Percentiles rank a stretch among this genome's conserved stretches.
These are phyloP conservation scores for Empidonax traillii DNA, from an alignment of 2,113 vertebrate genomes.

Conservation along the genomic window DNA sequence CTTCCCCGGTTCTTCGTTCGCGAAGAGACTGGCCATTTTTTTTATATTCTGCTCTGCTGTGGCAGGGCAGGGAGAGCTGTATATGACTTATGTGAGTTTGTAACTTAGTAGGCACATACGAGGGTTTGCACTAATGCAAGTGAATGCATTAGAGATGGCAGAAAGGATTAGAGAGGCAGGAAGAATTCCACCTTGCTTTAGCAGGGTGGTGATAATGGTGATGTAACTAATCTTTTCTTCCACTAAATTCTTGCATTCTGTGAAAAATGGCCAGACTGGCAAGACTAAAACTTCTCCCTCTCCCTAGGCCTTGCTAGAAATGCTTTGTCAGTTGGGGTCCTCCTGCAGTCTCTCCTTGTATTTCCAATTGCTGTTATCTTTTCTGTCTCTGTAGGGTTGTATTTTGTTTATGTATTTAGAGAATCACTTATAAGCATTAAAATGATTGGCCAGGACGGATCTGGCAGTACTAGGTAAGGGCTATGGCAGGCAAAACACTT, in stretches of 20 bases:
- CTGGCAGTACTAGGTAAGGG: not conserved
- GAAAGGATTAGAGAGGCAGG: not conserved
- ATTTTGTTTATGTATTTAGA: not conserved
- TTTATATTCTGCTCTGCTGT: not conserved
- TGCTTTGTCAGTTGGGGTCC: not conserved
- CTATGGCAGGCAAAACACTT: not conserved
- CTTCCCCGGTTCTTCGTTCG: too few species aligned
- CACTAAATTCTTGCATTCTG: not conserved
- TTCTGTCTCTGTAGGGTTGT: not conserved
- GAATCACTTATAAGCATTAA: not conserved
- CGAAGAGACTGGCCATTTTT: too few species aligned
- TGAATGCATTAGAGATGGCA: not conserved
- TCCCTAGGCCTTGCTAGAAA: not conserved
- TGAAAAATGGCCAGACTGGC: not conserved
- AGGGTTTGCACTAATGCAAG: not conserved
- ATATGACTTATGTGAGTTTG: not conserved
- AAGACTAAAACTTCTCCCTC: not conserved
- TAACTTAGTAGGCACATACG: not conserved
- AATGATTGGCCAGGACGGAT: not conserved
- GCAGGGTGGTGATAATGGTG: not conserved
- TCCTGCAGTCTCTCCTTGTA: not conserved
- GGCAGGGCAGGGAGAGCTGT: not conserved
- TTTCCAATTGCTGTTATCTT: not conserved
- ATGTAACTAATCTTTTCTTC: not conserved
- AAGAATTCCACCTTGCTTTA: not conserved